Percentiles rank a stretch among this genome's conserved stretches.
Evolutionary conservation across 2,797 vertebrate species (phyloP).

Genomic region (Pangasius larnaudii): DNA sequence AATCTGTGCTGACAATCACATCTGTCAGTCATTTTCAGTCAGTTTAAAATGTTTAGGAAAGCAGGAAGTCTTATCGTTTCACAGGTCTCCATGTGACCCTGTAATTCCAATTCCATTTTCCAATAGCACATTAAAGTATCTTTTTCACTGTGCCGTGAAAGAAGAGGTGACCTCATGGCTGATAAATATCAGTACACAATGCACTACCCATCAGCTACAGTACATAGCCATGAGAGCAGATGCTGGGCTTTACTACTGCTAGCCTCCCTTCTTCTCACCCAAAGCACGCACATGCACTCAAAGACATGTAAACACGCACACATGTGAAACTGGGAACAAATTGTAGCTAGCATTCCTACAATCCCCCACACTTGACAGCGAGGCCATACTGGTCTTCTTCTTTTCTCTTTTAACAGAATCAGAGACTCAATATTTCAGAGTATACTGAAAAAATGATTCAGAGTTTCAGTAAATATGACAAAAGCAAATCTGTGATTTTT

Average conservation of each 20-base stretch:
- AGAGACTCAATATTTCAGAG: constrained; percentile 50
- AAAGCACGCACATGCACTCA: constrained; percentile 18
- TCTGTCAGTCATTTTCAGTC: constrained; percentile 40
- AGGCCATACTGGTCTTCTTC: constrained; percentile 69
- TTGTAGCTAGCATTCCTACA: constrained; percentile 32
- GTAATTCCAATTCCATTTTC: constrained; percentile 27
- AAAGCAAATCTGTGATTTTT: not conserved
- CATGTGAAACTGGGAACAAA: constrained; percentile 14
- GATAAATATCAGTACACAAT: constrained; percentile 26
- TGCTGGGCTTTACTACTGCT: not conserved
- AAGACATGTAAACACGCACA: constrained; percentile 28
- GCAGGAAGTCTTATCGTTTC: constrained; percentile 21
- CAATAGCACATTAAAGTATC: constrained; percentile 28
- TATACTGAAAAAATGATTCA: not conserved
- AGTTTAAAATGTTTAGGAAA: constrained; percentile 26
- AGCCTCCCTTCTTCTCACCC: constrained; percentile 22
- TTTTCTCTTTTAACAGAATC: constrained; percentile 45
- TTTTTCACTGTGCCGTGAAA: constrained; percentile 38
- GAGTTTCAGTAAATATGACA: not conserved
- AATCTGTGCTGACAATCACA: constrained; percentile 38
- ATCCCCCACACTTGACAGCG: constrained; percentile 51
- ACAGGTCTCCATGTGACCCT: constrained; percentile 14
- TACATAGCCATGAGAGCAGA: constrained; percentile 22
- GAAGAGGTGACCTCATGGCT: constrained; percentile 8
- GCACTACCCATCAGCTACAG: constrained; percentile 1